A percentile compares a stretch with the other conserved stretches of the same genome.
Evolutionary conservation across 2,113 vertebrate species (phyloP).

Genomic region (Bubo scandiacus): DNA sequence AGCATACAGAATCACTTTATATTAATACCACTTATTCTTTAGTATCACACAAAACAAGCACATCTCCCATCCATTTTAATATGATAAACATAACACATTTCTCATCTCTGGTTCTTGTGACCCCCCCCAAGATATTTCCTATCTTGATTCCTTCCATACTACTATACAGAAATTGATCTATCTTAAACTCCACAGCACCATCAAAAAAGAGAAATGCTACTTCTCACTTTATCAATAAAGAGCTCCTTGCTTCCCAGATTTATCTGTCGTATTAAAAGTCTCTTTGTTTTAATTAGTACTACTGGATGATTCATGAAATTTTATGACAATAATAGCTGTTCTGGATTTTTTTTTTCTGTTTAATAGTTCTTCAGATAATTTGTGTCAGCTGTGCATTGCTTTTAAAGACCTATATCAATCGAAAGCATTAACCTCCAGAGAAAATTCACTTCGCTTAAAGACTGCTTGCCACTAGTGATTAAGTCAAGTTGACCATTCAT

Average conservation of each 20-base stretch:
- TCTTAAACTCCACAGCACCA: background rate
- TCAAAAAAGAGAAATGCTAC: background rate
- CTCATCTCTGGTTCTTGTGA: background rate
- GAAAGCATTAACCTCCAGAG: background rate
- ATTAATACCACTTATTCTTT: background rate
- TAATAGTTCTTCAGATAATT: background rate
- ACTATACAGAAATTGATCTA: background rate
- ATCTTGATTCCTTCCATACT: background rate
- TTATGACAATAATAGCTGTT: conserved; percentile 1
- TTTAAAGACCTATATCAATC: background rate
- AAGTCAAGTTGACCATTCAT: background rate
- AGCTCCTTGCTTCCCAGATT: background rate
- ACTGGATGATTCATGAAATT: conserved; percentile 30
- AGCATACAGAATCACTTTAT: background rate
- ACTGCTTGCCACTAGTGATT: background rate
- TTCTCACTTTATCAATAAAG: background rate
- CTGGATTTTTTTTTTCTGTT: background rate
- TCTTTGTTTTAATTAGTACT: conserved; percentile 49
- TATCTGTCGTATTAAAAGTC: background rate
- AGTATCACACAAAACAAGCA: background rate
- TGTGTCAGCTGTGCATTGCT: background rate
- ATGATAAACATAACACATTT: background rate
- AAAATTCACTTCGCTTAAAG: background rate
- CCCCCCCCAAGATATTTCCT: background rate
- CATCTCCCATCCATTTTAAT: background rate